Evolutionary conservation across 2,888 invertebrate genomes (phyloP), one percentile per base, ranked within the genome.

Genomic region (Drosophila fulvimacula): DNA sequence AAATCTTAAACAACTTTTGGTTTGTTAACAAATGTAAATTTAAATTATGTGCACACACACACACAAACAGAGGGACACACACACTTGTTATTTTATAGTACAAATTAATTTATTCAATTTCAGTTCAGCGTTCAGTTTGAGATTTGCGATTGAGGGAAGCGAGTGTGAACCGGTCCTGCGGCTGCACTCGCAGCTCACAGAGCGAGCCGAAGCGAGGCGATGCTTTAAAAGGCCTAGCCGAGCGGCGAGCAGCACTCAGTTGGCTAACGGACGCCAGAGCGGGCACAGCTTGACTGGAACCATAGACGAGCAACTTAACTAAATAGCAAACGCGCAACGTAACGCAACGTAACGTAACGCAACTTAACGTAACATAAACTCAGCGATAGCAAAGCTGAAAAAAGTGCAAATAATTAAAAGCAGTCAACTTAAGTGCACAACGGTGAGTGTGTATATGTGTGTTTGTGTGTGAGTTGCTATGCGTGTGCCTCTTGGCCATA

Each of bases 381-480:
- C 32, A 53, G 48, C 66, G 42, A 52, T 62, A 44, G 73, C 57
- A 57, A 55, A 67, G 72, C 68, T 38, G 34, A 51, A 38, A 72
- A 66, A 60, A 76, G 82, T 82, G 88, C 86, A 85, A 89, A 85
- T 85, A 89, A 88, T 89, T 88, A 73, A 84, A 89, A 52, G 72
- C 71, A 76, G 62, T 61, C 63, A 70, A 65, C 72, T 79, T 69
- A 85, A 85, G 90, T 90, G 87, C 87, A 64, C 52, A 73, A 36
- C 75, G 89, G 82, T 83, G 75, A 80, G 87, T 76, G 85, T 52
- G 10, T 38, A 10, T 49, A 27, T 56, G 17, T 41, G 36, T 56
- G 21, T 55, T 42, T 51, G 39, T 63, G 46, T 82, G 58, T 59
- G 52, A 34, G 24, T 52, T 34, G 39, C 32, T 34, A 57, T 76